phyloP scores from a whole-genome alignment of 2,113 vertebrate species.

The Thryonomys swinderianus region DNA sequence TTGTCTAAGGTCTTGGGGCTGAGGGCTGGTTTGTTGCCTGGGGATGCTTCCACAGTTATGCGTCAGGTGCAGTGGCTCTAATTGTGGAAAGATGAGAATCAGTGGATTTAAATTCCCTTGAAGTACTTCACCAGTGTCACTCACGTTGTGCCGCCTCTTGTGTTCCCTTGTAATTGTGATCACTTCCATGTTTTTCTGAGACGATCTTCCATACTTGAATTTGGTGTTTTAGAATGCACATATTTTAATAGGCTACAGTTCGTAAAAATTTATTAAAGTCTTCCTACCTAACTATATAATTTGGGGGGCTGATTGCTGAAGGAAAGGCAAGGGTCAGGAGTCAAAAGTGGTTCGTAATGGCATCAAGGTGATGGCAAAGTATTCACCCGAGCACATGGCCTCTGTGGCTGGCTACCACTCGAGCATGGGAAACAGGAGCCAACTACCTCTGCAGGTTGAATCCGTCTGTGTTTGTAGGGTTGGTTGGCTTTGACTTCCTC shows the following conservation, averaged over 20 bases:
- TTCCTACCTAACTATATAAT: background rate
- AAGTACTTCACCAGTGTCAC: background rate
- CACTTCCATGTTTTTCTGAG: background rate
- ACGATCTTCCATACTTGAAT: background rate
- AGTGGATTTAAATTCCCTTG: too few relatives aligned
- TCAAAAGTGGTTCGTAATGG: background rate
- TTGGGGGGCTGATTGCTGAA: background rate
- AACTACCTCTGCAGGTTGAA: accelerated
- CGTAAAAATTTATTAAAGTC: background rate
- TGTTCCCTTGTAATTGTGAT: too few relatives aligned
- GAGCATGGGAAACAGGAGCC: background rate
- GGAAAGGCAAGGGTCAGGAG: background rate
- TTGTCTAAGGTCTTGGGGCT: too few relatives aligned
- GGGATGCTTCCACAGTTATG: accelerated
- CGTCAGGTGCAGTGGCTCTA: background rate
- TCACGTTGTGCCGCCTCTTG: accelerated
- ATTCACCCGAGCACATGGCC: accelerated
- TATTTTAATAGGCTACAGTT: background rate
- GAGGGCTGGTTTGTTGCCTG: background rate
- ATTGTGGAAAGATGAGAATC: background rate
- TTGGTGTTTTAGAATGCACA: background rate
- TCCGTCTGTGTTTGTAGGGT: accelerated
- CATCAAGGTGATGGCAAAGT: background rate
- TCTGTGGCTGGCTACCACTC: accelerated
- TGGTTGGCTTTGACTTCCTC: background rate